phyloP scores from a whole-genome alignment of 53 echinoderm and acorn worm genomes.

The Actinopyga echinites region DNA sequence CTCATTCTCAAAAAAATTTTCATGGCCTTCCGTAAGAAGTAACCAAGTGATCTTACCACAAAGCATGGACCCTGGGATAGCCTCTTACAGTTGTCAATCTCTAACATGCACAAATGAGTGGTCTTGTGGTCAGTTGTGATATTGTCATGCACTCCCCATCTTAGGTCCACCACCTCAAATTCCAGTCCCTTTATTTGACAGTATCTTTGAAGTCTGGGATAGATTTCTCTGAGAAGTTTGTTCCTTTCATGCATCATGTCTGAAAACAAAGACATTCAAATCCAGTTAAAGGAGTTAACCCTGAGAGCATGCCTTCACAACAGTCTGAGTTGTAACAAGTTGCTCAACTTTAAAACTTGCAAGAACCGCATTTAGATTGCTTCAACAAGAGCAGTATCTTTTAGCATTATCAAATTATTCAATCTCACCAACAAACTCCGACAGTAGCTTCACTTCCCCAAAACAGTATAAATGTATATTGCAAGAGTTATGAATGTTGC shows the following conservation, averaged over 20 bases:
- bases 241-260: slow-evolving; percentile 86
- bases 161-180: slow-evolving; percentile 95
- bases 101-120: slow-evolving; percentile 73
- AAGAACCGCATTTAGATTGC: too few relatives aligned
- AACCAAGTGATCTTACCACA: slow-evolving; percentile 81
- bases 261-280: neutral
- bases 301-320: too few relatives aligned
- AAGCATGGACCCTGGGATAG: slow-evolving; percentile 83
- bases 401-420: too few relatives aligned
- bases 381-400: too few relatives aligned
- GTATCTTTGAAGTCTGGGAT: slow-evolving; percentile 68
- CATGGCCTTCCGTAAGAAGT: too few relatives aligned
- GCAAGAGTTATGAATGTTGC: too few relatives aligned
- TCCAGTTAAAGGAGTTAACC: neutral
- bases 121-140: slow-evolving; percentile 83
- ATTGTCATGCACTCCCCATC: slow-evolving; percentile 88
- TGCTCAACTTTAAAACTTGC: too few relatives aligned
- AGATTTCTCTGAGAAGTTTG: slow-evolving; percentile 67
- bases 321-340: too few relatives aligned
- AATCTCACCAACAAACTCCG: too few relatives aligned
- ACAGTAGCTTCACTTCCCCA: too few relatives aligned
- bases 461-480: too few relatives aligned
- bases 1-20: too few relatives aligned
- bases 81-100: slow-evolving; percentile 78
- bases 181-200: slow-evolving; percentile 75